These are phyloP conservation scores for Atta cephalotes DNA, from an alignment of 1,140 invertebrate genomes.

Conservation along the genomic window DNA sequence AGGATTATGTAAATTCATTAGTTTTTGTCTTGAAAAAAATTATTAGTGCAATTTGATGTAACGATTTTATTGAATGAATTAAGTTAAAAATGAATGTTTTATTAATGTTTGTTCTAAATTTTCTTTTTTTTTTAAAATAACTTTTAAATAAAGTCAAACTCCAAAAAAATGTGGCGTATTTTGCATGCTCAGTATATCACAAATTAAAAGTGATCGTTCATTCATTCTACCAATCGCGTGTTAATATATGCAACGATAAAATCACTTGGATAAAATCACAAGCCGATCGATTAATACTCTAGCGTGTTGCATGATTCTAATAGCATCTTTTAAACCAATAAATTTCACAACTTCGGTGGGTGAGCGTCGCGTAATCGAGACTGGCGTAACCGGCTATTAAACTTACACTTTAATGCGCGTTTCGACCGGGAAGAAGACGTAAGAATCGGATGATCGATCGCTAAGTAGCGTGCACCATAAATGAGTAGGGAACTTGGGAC, in stretches of 20 bases:
- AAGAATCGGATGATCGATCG: conserved; percentile 69
- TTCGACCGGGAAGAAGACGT: conserved; percentile 55
- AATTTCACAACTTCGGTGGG: conserved; percentile 34
- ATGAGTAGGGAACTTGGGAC: conserved; percentile 38
- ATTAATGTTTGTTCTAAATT: not conserved
- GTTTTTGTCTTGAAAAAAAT: not conserved
- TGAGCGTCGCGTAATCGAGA: not conserved
- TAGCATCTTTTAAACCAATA: conserved; percentile 25
- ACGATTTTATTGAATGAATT: not conserved
- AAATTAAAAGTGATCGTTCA: not conserved
- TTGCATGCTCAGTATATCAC: not conserved
- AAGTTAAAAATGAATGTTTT: not conserved
- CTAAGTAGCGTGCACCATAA: conserved; percentile 62
- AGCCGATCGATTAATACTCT: not conserved
- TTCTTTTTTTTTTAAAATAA: not conserved
- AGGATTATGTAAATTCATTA: not conserved
- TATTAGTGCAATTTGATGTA: not conserved
- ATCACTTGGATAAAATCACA: not conserved
- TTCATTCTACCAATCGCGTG: not conserved
- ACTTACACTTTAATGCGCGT: conserved; percentile 62
- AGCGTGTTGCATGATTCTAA: not conserved
- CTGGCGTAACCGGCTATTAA: conserved; percentile 64
- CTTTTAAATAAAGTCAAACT: not conserved
- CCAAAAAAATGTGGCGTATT: not conserved
- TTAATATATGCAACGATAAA: not conserved